Conservation (phyloP, 2,113 vertebrate genomes). For the Cochlearius cochlearius region DNA sequence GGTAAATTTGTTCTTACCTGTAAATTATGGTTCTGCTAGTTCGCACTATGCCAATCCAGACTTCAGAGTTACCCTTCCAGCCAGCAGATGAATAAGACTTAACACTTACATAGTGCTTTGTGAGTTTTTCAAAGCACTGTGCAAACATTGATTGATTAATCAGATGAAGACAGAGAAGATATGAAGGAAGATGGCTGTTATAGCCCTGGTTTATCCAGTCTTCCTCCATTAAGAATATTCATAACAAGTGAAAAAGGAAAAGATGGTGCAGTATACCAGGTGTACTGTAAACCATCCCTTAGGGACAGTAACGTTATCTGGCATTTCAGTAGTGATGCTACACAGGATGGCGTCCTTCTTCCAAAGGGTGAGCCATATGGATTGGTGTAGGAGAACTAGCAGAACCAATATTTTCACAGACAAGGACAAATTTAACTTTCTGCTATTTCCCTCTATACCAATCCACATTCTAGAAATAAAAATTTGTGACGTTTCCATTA, state of each 20-base stretch:
- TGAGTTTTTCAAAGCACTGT: background rate
- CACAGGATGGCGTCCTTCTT: conserved; percentile 61
- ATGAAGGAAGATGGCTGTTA: conserved; percentile 62
- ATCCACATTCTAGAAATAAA: conserved; percentile 70
- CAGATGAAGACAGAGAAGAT: conserved; percentile 49
- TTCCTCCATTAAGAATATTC: conserved; percentile 55
- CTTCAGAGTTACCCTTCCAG: conserved; percentile 64
- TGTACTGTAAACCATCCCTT: conserved; percentile 34
- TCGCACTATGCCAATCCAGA: conserved; percentile 79
- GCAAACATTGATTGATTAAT: background rate
- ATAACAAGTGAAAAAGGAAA: conserved; percentile 19
- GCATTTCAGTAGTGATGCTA: conserved; percentile 35
- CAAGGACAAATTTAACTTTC: conserved; percentile 87
- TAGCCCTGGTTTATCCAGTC: conserved; percentile 69
- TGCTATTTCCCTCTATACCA: conserved; percentile 85
- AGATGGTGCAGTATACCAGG: conserved; percentile 29
- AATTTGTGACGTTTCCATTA: background rate
- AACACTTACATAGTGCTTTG: background rate
- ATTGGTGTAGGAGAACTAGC: conserved; percentile 85
- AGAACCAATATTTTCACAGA: conserved; percentile 82
- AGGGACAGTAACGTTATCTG: conserved; percentile 7
- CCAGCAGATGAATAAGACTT: conserved; percentile 46
- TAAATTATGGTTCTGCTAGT: conserved; percentile 84
- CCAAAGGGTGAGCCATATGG: conserved; percentile 68
- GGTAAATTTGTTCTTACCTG: conserved; percentile 87